phyloP scores from a whole-genome alignment of 2,113 vertebrate genomes.

The Puntigrus tetrazona region DNA sequence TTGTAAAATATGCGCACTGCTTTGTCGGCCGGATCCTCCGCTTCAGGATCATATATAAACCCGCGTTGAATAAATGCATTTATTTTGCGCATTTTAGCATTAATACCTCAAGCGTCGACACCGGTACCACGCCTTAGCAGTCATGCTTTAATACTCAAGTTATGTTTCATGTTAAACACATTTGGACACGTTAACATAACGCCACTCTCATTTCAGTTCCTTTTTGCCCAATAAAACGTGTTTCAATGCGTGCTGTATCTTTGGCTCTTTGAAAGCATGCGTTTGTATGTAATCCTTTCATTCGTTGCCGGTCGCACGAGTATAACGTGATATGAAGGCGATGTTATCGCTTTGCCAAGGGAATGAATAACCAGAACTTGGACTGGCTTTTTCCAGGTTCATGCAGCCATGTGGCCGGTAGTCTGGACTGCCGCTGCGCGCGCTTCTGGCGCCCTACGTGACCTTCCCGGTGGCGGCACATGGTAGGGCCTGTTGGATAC shows the following conservation, averaged over 20 bases:
- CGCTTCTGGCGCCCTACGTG: slow-evolving; percentile 90
- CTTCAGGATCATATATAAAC: background rate
- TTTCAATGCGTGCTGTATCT: background rate
- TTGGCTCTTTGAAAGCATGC: background rate
- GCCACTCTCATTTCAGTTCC: background rate
- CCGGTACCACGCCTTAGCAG: slow-evolving; percentile 1
- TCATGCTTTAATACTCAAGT: background rate
- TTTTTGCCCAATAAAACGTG: background rate
- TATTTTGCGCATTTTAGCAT: background rate
- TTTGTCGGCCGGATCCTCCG: background rate
- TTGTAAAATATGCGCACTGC: background rate
- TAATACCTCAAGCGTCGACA: background rate
- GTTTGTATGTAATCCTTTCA: background rate
- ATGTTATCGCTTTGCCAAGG: background rate
- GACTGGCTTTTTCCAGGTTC: background rate
- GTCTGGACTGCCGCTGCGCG: slow-evolving; percentile 85
- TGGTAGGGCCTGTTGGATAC: slow-evolving; percentile 95
- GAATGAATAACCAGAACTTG: background rate
- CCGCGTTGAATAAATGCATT: too few relatives aligned
- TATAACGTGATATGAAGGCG: background rate
- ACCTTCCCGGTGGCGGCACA: slow-evolving; percentile 97
- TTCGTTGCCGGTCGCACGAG: background rate
- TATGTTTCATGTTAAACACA: too few relatives aligned
- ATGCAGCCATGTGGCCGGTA: slow-evolving; percentile 87
- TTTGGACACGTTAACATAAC: background rate